These are phyloP conservation scores for Acrossocheilus fasciatus DNA, from an alignment of 2,797 vertebrate species.

Conservation along the genomic window DNA sequence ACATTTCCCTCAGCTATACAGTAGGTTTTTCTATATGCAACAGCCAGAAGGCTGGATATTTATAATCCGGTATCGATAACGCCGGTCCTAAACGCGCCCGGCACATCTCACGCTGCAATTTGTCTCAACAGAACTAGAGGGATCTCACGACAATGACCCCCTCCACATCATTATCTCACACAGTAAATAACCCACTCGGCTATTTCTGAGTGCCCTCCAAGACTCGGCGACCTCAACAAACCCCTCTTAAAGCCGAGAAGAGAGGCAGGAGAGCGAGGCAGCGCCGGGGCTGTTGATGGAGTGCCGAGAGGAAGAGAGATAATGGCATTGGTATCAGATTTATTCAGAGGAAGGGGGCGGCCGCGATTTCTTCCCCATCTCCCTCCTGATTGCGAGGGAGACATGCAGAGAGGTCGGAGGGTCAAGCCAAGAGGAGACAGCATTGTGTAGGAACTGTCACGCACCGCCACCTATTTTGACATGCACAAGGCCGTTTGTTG, in stretches of 20 bases:
- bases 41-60: constrained; percentile 13
- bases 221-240: constrained; percentile 40
- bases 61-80: constrained; percentile 33
- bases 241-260: constrained; percentile 51
- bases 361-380: constrained; percentile 78
- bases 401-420: constrained; percentile 95
- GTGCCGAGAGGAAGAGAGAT: constrained; percentile 74
- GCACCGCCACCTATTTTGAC: constrained; percentile 99
- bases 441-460: constrained; percentile 99
- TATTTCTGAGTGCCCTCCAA: constrained; percentile 49
- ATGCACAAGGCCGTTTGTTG: constrained; percentile 99
- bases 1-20: background rate
- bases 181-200: constrained; percentile 51
- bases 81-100: constrained; percentile 7
- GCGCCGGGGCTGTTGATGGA: constrained; percentile 67
- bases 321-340: constrained; percentile 95
- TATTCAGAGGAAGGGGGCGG: constrained; percentile 86
- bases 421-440: constrained; percentile 98
- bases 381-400: constrained; percentile 92
- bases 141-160: constrained; percentile 51
- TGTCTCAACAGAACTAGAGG: constrained; percentile 57
- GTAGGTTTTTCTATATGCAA: background rate
- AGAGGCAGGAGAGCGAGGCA: constrained; percentile 66
- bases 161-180: constrained; percentile 60
- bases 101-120: constrained; percentile 56